phyloP scores from a whole-genome alignment of 1,140 invertebrate species.

The Diorhabda carinulata region DNA sequence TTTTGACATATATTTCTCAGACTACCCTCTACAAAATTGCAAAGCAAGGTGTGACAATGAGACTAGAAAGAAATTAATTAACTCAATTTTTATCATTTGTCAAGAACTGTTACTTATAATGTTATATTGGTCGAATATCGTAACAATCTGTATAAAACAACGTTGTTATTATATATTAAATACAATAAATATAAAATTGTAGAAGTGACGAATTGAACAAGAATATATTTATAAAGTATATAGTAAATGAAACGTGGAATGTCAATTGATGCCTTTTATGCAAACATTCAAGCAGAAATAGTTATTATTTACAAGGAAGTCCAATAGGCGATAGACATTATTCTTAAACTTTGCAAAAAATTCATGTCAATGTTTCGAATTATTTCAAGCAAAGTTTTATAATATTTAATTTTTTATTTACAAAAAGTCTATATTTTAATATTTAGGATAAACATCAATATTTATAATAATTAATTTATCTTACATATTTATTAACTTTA shows the following conservation, averaged over 20 bases:
- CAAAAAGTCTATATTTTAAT: conserved; percentile 17
- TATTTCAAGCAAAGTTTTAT: conserved; percentile 17
- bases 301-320: conserved; percentile 21
- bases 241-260: neutral
- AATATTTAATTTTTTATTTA: conserved; percentile 9
- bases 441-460: conserved; percentile 27
- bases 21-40: no score
- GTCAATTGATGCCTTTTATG: conserved; percentile 11
- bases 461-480: conserved; percentile 29
- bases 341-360: conserved; percentile 19
- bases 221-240: no score
- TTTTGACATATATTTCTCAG: no score
- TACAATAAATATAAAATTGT: no score
- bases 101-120: no score
- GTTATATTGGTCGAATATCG: no score
- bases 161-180: no score
- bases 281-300: conserved; percentile 12
- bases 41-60: no score
- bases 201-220: no score
- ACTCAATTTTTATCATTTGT: no score
- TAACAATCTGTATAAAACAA: no score
- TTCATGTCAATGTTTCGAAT: conserved; percentile 7
- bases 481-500: conserved; percentile 22
- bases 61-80: no score
- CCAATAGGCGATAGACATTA: conserved; percentile 22